phyloP scores from a whole-genome alignment of 2,113 vertebrate species.

The Megaleporinus macrocephalus region DNA sequence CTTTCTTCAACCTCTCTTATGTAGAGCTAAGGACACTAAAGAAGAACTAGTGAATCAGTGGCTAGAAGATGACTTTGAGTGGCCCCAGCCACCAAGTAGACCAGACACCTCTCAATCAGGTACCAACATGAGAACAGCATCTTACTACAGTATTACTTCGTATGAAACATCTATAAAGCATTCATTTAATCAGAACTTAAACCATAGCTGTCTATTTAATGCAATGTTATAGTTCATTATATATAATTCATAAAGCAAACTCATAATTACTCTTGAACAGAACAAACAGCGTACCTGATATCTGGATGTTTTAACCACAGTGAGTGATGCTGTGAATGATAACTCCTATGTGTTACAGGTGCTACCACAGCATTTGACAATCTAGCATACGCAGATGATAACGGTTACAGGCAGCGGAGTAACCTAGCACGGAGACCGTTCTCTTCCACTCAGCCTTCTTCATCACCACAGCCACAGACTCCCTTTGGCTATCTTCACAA shows the following conservation, averaged over 20 bases:
- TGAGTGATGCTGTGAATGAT: neutral
- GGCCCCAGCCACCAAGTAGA: conserved; percentile 36
- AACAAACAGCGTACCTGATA: neutral
- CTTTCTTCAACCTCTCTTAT: neutral
- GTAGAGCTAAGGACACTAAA: conserved; percentile 53
- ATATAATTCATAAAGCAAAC: neutral
- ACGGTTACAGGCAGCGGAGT: neutral
- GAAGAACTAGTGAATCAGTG: conserved; percentile 53
- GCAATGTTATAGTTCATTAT: neutral
- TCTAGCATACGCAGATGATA: neutral
- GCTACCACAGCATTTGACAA: conserved; percentile 1
- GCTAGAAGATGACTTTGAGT: conserved; percentile 61
- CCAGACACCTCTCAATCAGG: conserved; percentile 30
- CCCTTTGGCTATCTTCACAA: neutral
- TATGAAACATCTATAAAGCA: neutral
- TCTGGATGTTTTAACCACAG: neutral
- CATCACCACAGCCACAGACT: neutral
- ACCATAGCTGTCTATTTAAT: neutral
- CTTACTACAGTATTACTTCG: neutral
- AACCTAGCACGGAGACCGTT: neutral
- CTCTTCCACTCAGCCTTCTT: neutral
- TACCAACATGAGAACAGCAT: conserved; percentile 2
- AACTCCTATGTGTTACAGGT: conserved; percentile 28
- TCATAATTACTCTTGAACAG: neutral
- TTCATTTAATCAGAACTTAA: neutral